phyloP scores from a whole-genome alignment of 2,888 invertebrate genomes.

The Pherbina coryleti region DNA sequence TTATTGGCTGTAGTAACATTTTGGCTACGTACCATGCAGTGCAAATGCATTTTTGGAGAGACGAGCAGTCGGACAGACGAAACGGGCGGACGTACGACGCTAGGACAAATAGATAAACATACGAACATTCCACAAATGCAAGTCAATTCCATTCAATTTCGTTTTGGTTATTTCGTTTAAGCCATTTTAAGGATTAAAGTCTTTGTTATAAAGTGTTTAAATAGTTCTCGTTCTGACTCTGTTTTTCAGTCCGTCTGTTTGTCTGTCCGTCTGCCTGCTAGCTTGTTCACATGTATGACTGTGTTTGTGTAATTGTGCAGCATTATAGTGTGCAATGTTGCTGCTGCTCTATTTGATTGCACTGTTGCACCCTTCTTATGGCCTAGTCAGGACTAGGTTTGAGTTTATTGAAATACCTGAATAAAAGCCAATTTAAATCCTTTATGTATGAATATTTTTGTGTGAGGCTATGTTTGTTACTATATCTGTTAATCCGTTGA shows the following conservation, averaged over 20 bases:
- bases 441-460: neutral
- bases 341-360: neutral
- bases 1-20: neutral
- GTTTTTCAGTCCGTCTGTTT: too few species aligned
- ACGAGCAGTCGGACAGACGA: neutral
- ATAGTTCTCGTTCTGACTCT: constrained; percentile 20
- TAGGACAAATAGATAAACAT: constrained; percentile 7
- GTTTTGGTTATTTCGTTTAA: constrained; percentile 42
- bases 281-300: neutral
- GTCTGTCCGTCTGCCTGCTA: too few species aligned
- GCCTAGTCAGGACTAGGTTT: neutral
- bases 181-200: constrained; percentile 46
- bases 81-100: neutral
- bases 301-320: neutral
- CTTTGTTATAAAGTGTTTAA: constrained; percentile 42
- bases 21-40: neutral
- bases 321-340: neutral
- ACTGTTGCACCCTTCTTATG: constrained; percentile 7
- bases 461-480: neutral
- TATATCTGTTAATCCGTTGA: constrained; percentile 1
- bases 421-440: constrained; percentile 14
- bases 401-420: neutral
- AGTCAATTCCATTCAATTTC: constrained; percentile 50
- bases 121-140: constrained; percentile 40
- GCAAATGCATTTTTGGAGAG: neutral